These are phyloP conservation scores for Ciconia nigra DNA, from an alignment of 2,797 vertebrate species.

Conservation along the genomic window DNA sequence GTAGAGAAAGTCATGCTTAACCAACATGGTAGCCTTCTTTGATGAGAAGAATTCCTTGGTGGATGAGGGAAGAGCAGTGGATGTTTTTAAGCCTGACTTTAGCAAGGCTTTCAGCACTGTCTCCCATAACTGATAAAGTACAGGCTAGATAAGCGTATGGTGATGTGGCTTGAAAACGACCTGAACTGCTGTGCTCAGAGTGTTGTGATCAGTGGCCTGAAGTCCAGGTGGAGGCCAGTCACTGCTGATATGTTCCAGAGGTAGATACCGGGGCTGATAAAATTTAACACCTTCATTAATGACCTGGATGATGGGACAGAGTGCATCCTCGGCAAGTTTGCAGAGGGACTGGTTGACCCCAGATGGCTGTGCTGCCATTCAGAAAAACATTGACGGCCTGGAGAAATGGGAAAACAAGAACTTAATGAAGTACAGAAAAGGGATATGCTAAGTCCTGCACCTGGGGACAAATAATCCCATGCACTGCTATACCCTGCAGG, in stretches of 20 bases:
- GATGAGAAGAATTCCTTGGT: background rate
- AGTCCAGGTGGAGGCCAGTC: background rate
- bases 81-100: background rate
- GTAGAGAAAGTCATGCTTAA: background rate
- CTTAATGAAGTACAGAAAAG: background rate
- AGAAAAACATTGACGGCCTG: background rate
- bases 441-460: background rate
- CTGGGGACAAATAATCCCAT: background rate
- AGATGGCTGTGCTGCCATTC: background rate
- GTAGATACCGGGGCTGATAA: background rate
- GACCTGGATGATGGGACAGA: background rate
- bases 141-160: background rate
- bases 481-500: background rate
- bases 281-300: background rate
- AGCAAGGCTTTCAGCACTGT: background rate
- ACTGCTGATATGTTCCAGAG: background rate
- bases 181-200: background rate
- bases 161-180: background rate
- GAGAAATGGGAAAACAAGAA: background rate
- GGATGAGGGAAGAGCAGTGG: background rate
- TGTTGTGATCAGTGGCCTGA: background rate
- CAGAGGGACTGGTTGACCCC: background rate
- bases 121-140: background rate
- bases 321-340: accelerated
- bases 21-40: background rate